A percentile compares a stretch with the other conserved stretches of the same genome.
phyloP scores from a whole-genome alignment of 2,797 vertebrate species.

The Hoplostethus mediterraneus region DNA sequence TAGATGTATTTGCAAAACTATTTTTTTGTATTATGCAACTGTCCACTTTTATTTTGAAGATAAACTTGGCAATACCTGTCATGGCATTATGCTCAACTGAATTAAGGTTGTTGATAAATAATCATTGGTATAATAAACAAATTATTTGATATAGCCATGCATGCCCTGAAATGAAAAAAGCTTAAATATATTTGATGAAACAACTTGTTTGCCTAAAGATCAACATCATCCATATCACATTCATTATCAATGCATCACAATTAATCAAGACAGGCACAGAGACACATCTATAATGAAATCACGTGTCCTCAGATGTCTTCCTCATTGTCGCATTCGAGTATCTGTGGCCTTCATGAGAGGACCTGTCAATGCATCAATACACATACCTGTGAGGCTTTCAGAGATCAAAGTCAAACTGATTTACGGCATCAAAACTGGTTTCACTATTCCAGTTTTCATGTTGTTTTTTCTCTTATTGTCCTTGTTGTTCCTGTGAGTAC shows the following conservation, averaged over 20 bases:
- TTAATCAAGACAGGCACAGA: conserved; percentile 57
- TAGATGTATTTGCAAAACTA: background rate
- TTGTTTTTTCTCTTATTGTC: background rate
- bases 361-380: conserved; percentile 23
- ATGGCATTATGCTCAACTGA: background rate
- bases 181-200: conserved; percentile 9
- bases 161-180: conserved; percentile 11
- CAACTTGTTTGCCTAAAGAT: conserved; percentile 7
- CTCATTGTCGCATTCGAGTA: conserved; percentile 5
- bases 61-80: too few species aligned
- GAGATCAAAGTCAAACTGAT: conserved; percentile 28
- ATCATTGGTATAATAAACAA: background rate
- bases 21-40: background rate
- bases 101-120: background rate
- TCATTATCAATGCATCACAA: background rate
- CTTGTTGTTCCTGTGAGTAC: conserved; percentile 1
- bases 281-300: conserved; percentile 51
- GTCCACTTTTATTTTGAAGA: background rate
- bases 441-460: background rate
- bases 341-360: background rate
- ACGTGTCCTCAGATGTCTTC: conserved; percentile 23
- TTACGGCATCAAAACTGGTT: conserved; percentile 5
- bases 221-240: conserved; percentile 17
- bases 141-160: background rate
- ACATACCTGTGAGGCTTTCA: conserved; percentile 13